Conservation (phyloP, 2,797 vertebrate genomes). For the Microctenopoma stevenorrisi region DNA sequence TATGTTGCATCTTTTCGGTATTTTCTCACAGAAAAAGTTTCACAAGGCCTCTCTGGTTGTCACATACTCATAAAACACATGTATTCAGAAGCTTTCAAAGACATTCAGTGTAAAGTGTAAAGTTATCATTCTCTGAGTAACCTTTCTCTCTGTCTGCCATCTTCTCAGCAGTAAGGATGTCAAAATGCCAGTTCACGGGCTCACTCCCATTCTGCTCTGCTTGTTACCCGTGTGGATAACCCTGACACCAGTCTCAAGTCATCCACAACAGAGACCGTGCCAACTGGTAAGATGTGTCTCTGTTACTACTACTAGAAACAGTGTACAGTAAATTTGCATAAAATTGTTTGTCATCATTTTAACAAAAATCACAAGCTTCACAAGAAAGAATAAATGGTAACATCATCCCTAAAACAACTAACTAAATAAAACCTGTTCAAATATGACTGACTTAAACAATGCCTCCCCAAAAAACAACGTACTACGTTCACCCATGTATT, state of each 20-base stretch:
- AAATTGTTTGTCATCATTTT: not conserved
- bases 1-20: too few species aligned
- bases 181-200: slow-evolving; percentile 79
- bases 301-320: not conserved
- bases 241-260: slow-evolving; percentile 52
- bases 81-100: not conserved
- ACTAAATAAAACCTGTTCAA: too few species aligned
- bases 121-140: not conserved
- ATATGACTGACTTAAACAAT: too few species aligned
- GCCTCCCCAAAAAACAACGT: too few species aligned
- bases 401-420: too few species aligned
- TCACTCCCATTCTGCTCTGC: slow-evolving; percentile 69
- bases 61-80: not conserved
- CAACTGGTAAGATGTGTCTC: slow-evolving; percentile 68
- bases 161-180: slow-evolving; percentile 77
- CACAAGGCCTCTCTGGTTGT: not conserved
- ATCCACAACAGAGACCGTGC: slow-evolving; percentile 68
- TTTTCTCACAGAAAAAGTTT: not conserved
- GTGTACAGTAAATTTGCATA: not conserved
- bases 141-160: slow-evolving; percentile 6
- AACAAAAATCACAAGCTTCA: too few species aligned
- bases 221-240: slow-evolving; percentile 64
- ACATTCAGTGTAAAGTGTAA: not conserved
- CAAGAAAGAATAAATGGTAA: not conserved
- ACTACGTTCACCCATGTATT: too few species aligned